Percentiles rank a stretch among this genome's conserved stretches.
These are phyloP conservation scores for Leucania comma DNA, from an alignment of 2,888 invertebrate species.

Conservation along the genomic window DNA sequence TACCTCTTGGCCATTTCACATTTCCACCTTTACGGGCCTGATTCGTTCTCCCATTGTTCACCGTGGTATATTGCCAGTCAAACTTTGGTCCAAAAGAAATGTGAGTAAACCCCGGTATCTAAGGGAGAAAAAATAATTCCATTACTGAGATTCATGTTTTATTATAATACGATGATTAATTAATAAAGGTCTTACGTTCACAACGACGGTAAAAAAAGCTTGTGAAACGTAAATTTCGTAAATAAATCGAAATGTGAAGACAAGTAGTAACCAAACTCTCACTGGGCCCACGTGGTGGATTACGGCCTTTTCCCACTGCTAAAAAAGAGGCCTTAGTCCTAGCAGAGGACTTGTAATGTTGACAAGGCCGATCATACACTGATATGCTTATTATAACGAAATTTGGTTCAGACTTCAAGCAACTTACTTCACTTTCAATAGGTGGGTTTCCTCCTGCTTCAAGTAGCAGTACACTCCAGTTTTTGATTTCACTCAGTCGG, in stretches of 20 bases:
- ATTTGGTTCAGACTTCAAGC: background rate
- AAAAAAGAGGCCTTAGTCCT: too few species aligned
- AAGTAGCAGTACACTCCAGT: slow-evolving; percentile 60
- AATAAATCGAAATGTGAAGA: too few species aligned
- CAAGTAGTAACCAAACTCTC: too few species aligned
- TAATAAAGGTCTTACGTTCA: background rate
- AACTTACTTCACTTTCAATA: slow-evolving; percentile 91
- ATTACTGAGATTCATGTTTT: background rate
- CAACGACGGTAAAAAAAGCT: background rate
- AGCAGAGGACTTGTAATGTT: too few species aligned
- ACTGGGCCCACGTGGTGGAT: too few species aligned
- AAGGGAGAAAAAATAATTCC: background rate
- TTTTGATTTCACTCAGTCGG: slow-evolving; percentile 57
- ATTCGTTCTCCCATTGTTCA: slow-evolving; percentile 46
- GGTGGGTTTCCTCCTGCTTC: slow-evolving; percentile 67
- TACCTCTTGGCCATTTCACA: slow-evolving; percentile 90
- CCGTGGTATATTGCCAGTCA: slow-evolving; percentile 58
- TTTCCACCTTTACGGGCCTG: slow-evolving; percentile 50
- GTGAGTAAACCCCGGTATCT: slow-evolving; percentile 44
- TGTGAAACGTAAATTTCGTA: background rate
- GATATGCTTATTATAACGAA: too few species aligned
- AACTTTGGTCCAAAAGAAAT: slow-evolving; percentile 18
- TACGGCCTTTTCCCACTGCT: too few species aligned
- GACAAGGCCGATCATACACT: too few species aligned
- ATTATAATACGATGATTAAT: background rate